Evolutionary conservation across 2,797 vertebrate species (phyloP), one percentile per base, ranked within the genome.

Genomic region (Pteropus rufus): DNA sequence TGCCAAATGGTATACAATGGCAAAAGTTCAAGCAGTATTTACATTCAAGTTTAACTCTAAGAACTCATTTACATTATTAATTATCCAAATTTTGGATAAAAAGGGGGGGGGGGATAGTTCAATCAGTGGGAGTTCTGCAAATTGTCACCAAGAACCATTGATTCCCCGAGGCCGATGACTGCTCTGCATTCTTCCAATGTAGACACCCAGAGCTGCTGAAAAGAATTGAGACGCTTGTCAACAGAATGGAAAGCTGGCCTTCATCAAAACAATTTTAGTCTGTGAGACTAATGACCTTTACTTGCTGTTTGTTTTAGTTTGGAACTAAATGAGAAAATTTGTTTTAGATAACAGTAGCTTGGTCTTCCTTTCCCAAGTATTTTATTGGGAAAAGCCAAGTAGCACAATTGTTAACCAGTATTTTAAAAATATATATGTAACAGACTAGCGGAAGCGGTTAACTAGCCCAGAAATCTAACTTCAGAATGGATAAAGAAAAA

Each of bases 201-300:
- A 99, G 98, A 99, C 99, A 99, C 99, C 98, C 98, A 98, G 99
- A 99, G 99, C 99, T 99, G 99, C 99, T 99, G 99, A 99, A 99
- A 99, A 99, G 99, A 99, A 99, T 98, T 99, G 99, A 99, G 99
- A 99, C 96, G 94, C 99, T 99, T 99, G 99, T 99, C 99, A 99
- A 99, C 99, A 99, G 99, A 98, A 98, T 98, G 98, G 96, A 98
- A 99, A 99, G 98, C 98, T 98, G 98, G 98, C 98, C 99, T 99
- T 99, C 98, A 99, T 99, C 99, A 99, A 98, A 99, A 99, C 99
- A 98, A 98, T 99, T 99, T 99, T 99, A 99, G 99, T 98, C 99
- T 98, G 97, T 76, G 96, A 99, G 99, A 99, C 99, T 99, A 99
- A 98, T 99, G 99, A 99, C 99, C 99, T 99, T 98, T 98, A 97